Conservation (phyloP, 37 sponge, comb jelly and placozoan genomes). For the Geodia barretti region DNA sequence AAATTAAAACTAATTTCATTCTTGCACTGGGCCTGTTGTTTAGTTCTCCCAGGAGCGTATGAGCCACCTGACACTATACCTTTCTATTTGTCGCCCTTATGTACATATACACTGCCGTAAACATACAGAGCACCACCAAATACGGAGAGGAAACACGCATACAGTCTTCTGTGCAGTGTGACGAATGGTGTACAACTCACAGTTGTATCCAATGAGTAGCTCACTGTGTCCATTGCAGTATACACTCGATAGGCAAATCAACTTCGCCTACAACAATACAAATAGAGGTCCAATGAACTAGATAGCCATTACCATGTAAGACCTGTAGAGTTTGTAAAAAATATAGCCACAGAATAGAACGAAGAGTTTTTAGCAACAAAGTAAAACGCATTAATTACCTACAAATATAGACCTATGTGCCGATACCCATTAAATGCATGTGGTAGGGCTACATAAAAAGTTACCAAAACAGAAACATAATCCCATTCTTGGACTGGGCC, state of each 20-base stretch:
- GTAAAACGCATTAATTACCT: too few relatives aligned
- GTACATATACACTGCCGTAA: neutral
- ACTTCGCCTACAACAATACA: slow-evolving; percentile 17
- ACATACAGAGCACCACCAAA: neutral
- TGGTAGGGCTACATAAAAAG: too few relatives aligned
- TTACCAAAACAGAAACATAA: too few relatives aligned
- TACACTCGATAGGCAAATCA: slow-evolving; percentile 24
- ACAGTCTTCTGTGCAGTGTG: neutral
- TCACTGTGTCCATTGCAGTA: slow-evolving; percentile 33
- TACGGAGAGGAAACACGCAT: neutral
- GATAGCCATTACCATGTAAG: too few relatives aligned
- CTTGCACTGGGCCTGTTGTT: neutral
- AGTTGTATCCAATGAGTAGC: slow-evolving; percentile 66
- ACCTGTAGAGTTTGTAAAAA: too few relatives aligned
- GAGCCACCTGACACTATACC: neutral
- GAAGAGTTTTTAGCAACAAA: too few relatives aligned
- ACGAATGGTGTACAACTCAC: slow-evolving; percentile 15
- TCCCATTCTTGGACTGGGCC: too few relatives aligned
- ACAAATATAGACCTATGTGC: too few relatives aligned
- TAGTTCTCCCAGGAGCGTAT: too few relatives aligned
- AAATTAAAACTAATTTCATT: neutral
- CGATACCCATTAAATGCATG: too few relatives aligned
- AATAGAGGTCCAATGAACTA: too few relatives aligned
- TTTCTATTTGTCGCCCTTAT: neutral
- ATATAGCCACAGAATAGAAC: too few relatives aligned